Base-by-base conservation (phyloP, 2,113 vertebrate genomes). In the Asarcornis scutulata region DNA sequence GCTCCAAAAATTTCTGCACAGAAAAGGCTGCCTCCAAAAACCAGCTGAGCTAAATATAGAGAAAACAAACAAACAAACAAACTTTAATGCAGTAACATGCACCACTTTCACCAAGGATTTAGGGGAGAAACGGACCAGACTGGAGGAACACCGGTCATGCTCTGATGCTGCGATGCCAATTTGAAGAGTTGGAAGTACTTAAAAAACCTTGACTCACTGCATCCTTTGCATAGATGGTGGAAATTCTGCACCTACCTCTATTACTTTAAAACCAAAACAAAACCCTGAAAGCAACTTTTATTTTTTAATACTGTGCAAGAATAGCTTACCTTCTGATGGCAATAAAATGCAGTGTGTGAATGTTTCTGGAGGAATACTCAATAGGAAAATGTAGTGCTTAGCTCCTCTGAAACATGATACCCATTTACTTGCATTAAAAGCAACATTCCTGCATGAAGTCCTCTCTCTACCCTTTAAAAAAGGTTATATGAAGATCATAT, bases 1-100 rank as follows among this genome's bases (percentile, higher is more conserved):
- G 53, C 60, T 89, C 83, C 88, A 89, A 88, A 83, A 91, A 50
- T 50, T 83, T 93, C 86, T 86, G 75, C 68, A 73, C 58, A 88
- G 67, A 95, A 93, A 86, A 85, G 48, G 56, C 85, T 86, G 80
- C 63, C 78, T 89, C 75, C 86, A 93, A 53, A 56, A 82, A 91
- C 75, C 60, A 92, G 72, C 84, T 91, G 85, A 95, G 64, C 56
- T 79, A 81, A 89, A 95, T 0, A 2, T 62, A 79, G 53, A 94
- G 53, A 92, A 93, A 72, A 50, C 50, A 86, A 42, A 48, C 6
- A 29, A 13, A 66, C 22, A 22, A 59, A 40, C 12, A 55, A 20
- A 23, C 63, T 89, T 86, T 46, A 66, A 80, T 58, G 64, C 29
- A 12, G 71, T 50, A 83, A 85, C 53, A 89, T 4, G 26, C 40